Conservation (phyloP, 2,113 vertebrate genomes). For the Lamprotornis superbus region DNA sequence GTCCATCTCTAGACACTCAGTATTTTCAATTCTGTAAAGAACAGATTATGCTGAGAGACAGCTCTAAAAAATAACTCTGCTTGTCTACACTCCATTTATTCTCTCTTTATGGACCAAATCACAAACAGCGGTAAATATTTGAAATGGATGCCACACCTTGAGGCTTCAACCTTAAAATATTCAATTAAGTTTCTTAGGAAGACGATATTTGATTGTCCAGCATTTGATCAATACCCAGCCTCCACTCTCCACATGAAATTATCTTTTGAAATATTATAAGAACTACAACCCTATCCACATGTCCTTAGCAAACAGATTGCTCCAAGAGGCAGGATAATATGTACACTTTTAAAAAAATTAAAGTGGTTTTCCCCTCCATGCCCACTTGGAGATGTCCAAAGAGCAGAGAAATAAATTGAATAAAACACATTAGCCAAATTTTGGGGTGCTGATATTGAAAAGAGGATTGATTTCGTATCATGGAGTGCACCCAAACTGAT, state of each 20-base stretch:
- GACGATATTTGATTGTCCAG: background rate
- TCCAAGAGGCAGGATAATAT: background rate
- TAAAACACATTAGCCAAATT: background rate
- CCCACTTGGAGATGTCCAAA: background rate
- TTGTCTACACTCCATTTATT: too few relatives aligned
- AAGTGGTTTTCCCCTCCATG: background rate
- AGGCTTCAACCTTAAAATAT: background rate
- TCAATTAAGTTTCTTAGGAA: background rate
- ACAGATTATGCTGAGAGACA: too few relatives aligned
- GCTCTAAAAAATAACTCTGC: too few relatives aligned
- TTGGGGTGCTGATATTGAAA: background rate
- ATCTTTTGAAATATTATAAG: background rate
- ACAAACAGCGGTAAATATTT: background rate
- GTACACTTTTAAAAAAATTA: background rate
- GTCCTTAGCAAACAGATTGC: background rate
- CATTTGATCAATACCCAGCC: background rate
- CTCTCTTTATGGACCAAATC: too few relatives aligned
- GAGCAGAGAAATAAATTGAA: background rate
- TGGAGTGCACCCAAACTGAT: background rate
- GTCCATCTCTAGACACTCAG: too few relatives aligned
- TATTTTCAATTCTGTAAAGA: too few relatives aligned
- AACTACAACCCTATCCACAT: background rate
- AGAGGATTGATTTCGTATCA: background rate
- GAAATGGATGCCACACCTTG: background rate
- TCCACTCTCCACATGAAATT: background rate